Evolutionary conservation across 2,888 invertebrate species (phyloP).

Genomic region (Sesia apiformis): DNA sequence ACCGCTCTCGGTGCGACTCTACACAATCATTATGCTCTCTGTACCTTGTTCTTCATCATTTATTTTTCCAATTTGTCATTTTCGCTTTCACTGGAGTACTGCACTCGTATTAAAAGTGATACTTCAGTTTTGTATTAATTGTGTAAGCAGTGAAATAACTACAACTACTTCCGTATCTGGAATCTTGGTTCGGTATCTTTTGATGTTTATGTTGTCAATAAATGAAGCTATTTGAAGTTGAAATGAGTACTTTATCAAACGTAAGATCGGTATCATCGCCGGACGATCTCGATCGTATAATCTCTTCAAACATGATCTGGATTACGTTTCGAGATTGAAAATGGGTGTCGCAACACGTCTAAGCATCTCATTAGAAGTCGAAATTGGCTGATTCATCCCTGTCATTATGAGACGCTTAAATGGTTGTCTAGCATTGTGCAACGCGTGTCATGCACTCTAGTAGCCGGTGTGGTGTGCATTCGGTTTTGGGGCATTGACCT

Average conservation of each 20-base stretch:
- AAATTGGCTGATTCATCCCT: constrained; percentile 32
- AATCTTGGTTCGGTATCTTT: neutral
- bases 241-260: neutral
- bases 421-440: constrained; percentile 13
- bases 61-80: constrained; percentile 29
- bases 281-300: neutral
- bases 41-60: constrained; percentile 14
- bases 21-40: constrained; percentile 17
- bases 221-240: neutral
- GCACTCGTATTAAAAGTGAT: neutral
- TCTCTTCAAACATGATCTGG: constrained; percentile 6
- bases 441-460: constrained; percentile 13
- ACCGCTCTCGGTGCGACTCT: constrained; percentile 3
- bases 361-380: constrained; percentile 14
- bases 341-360: constrained; percentile 8
- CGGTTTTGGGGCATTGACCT: constrained; percentile 1
- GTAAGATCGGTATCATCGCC: neutral
- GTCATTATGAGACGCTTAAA: constrained; percentile 19
- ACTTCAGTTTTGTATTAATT: no score
- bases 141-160: no score
- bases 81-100: constrained; percentile 57
- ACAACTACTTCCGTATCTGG: no score
- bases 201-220: neutral
- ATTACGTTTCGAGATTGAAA: constrained; percentile 11
- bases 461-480: constrained; percentile 5